These are phyloP conservation scores for Ammodramus savannarum DNA, from an alignment of 2,113 vertebrate species.

Conservation along the genomic window DNA sequence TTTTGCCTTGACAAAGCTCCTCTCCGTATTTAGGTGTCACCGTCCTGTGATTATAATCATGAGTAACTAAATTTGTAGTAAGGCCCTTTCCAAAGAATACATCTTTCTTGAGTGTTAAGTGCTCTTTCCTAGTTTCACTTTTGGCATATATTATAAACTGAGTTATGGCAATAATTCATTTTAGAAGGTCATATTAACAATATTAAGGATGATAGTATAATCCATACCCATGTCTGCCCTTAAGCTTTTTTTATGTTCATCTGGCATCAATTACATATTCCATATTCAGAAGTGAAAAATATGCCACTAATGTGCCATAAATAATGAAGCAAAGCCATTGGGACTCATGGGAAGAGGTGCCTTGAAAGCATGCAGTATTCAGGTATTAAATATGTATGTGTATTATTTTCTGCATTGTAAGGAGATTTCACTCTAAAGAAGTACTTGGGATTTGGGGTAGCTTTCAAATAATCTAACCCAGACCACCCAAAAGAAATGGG, in stretches of 20 bases:
- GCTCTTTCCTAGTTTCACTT: not conserved
- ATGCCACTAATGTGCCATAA: constrained; percentile 2
- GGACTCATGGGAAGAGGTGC: not conserved
- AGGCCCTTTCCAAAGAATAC: not conserved
- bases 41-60: not conserved
- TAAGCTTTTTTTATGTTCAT: not conserved
- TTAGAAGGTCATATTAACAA: not conserved
- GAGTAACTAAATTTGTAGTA: not conserved
- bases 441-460: not conserved
- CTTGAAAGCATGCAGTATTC: not conserved
- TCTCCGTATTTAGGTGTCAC: not conserved
- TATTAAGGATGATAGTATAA: not conserved
- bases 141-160: not conserved
- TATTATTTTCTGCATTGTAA: not conserved
- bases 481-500: not conserved
- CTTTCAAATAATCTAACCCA: not conserved
- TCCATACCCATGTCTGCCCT: not conserved
- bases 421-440: not conserved
- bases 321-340: constrained; percentile 24
- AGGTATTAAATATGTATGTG: not conserved
- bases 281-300: constrained; percentile 17
- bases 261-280: not conserved
- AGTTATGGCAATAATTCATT: not conserved
- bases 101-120: not conserved
- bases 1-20: not conserved